These are phyloP conservation scores for Dendroctonus valens DNA, from an alignment of 1,140 invertebrate species.

Conservation along the genomic window DNA sequence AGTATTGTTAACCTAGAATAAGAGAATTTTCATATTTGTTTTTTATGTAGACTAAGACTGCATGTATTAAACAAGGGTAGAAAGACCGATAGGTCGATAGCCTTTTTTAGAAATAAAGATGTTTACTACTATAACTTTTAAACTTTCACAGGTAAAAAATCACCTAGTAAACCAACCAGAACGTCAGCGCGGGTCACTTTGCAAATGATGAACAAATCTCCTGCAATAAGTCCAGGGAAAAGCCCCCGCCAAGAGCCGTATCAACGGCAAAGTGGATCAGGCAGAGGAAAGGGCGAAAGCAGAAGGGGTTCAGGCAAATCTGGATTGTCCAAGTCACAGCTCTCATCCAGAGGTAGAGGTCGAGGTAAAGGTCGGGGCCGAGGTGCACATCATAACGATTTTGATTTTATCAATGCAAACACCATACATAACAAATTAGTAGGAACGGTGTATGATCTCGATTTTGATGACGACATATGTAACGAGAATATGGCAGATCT, in stretches of 20 bases:
- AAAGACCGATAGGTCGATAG: background rate
- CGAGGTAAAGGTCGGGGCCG: constrained; percentile 62
- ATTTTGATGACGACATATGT: constrained; percentile 80
- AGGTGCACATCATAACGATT: constrained; percentile 47
- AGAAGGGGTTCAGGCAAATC: constrained; percentile 49
- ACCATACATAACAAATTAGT: constrained; percentile 74
- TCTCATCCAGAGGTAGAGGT: constrained; percentile 65
- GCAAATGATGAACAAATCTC: constrained; percentile 60
- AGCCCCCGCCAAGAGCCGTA: constrained; percentile 59
- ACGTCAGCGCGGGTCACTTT: constrained; percentile 62
- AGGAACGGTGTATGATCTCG: constrained; percentile 84
- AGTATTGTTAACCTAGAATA: too few relatives aligned
- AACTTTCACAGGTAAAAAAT: constrained; percentile 56
- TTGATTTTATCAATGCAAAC: constrained; percentile 51
- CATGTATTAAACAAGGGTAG: too few relatives aligned
- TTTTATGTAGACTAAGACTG: too few relatives aligned
- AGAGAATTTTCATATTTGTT: too few relatives aligned
- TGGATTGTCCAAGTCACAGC: constrained; percentile 55
- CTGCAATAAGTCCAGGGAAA: constrained; percentile 72
- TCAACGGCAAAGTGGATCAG: constrained; percentile 33
- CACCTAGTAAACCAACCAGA: constrained; percentile 64
- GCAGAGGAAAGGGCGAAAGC: constrained; percentile 38
- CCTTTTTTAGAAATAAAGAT: background rate
- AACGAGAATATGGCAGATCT: constrained; percentile 76
- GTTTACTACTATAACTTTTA: background rate